Percentiles rank a stretch among this genome's conserved stretches.
Evolutionary conservation across 2,113 vertebrate species (phyloP).

Genomic region (Sander vitreus): DNA sequence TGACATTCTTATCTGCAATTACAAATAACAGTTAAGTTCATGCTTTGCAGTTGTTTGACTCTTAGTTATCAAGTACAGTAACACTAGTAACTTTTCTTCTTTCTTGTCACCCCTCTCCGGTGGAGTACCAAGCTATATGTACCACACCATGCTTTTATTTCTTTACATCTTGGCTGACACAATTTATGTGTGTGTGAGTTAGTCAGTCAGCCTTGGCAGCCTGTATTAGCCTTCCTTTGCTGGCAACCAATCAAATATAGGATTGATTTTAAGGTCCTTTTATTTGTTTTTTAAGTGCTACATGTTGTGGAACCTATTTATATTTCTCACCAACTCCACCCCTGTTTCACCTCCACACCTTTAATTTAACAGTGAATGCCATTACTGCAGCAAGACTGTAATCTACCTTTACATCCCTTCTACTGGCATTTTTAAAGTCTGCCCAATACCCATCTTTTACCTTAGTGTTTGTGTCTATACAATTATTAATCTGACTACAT

Average conservation of each 20-base stretch:
- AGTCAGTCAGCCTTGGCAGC: background rate
- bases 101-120: background rate
- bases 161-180: background rate
- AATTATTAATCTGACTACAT: background rate
- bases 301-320: background rate
- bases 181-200: background rate
- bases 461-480: background rate
- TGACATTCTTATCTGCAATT: background rate
- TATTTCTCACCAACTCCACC: background rate
- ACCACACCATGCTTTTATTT: background rate
- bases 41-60: background rate
- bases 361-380: background rate
- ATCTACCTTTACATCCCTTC: background rate
- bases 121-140: background rate
- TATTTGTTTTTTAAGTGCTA: background rate
- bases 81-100: background rate
- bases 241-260: background rate
- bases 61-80: background rate
- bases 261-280: background rate
- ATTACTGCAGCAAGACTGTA: background rate
- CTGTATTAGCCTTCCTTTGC: background rate
- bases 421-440: background rate
- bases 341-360: background rate
- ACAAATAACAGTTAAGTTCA: background rate
- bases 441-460: background rate